Evolutionary conservation across 2,113 vertebrate genomes (phyloP).

Genomic region (Cyanistes caeruleus): DNA sequence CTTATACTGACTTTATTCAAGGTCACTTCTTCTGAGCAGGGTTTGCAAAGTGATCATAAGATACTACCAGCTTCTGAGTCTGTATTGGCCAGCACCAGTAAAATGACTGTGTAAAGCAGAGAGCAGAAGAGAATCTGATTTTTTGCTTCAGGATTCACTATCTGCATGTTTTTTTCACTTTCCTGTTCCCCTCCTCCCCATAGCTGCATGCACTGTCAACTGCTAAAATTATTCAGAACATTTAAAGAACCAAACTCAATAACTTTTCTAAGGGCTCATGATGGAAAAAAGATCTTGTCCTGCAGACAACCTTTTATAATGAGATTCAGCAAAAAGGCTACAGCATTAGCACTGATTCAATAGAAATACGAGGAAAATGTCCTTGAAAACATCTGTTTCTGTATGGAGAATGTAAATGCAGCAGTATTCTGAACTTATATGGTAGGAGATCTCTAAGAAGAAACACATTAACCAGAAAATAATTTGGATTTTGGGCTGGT

Average conservation of each 20-base stretch:
- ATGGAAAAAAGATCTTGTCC: background rate
- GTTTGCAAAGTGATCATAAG: background rate
- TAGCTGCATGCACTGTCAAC: background rate
- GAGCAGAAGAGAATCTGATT: background rate
- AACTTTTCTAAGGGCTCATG: background rate
- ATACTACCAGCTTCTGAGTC: background rate
- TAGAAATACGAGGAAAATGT: background rate
- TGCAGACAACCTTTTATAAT: background rate
- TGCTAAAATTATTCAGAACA: background rate
- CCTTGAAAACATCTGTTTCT: background rate
- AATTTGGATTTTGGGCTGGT: background rate
- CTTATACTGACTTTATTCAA: background rate
- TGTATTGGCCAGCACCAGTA: background rate
- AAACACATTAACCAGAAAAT: background rate
- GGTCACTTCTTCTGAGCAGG: background rate
- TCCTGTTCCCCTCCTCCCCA: fast-evolving
- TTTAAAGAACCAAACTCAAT: background rate
- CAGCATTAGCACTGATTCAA: background rate
- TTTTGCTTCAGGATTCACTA: background rate
- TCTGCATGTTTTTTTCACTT: background rate
- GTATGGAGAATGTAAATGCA: background rate
- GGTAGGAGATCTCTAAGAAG: background rate
- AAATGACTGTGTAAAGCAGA: background rate
- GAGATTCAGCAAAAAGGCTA: background rate
- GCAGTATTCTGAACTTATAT: background rate